Evolutionary conservation across 2,113 vertebrate genomes (phyloP), one percentile per base, ranked within the genome.

Genomic region (Peromyscus leucopus): DNA sequence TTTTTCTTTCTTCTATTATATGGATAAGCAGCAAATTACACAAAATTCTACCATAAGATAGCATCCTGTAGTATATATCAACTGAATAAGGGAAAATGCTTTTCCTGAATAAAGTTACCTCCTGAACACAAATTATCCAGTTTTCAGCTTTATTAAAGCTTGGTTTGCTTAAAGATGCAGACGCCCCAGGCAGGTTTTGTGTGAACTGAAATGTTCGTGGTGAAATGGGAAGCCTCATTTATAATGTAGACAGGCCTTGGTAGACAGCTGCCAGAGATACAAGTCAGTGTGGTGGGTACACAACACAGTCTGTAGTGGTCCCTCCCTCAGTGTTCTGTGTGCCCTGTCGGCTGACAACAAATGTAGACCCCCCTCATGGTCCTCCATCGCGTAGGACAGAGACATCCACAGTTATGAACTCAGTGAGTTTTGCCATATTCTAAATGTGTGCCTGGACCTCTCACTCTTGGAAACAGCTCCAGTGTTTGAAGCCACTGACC

Each of bases 201-300:
- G 13, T 93, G 17, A 87, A 57, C 1, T 24, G 63, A 74, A 39
- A 13, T 12, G 1, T 57, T 75, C 8, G 3, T 26, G 21, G 48
- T 0, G n/a, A 78, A 28, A 22, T 8, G 55, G n/a, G 8, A 0
- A 28, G 63, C 72, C 55, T 71, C 0, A 26, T 17, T 39, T 48
- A 28, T 2, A 5, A 0, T 7, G 46, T 13, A 2, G 21, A 1
- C 3, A 46, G 4, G 39, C 21, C n/a, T 15, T 82, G 13, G 16
- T 28, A 0, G 2, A 10, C 26, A 4, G 28, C 11, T 0, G 15
- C 36, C 36, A 88, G 12, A 67, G 36, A 36, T 0, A 31, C 13
- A 7, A n/a, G 17, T 22, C 46, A 84, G 1, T 4, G 16, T 9
- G 7, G 10, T 10, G 8, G 28, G 24, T 17, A 9, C 51, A 55